Evolutionary conservation across 2,797 vertebrate genomes (phyloP), one percentile per base, ranked within the genome.

Genomic region (Cephalopachus bancanus): DNA sequence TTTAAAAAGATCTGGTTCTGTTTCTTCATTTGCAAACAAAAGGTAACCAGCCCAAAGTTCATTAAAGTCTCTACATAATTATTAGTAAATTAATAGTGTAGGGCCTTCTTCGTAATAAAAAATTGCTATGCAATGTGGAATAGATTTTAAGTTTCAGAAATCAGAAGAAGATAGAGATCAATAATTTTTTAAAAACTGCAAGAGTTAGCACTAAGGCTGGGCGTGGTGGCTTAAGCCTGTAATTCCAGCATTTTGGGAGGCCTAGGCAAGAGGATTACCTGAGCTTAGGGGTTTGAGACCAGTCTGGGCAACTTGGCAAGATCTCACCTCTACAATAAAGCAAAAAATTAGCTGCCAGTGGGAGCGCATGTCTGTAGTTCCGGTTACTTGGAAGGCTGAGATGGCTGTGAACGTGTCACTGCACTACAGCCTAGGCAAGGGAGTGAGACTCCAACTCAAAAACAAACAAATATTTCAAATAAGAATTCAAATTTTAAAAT

Each of bases 21-120:
- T 76, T 76, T 88, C 65, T 69, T 97, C 59, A 84, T 79, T 51
- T 93, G 72, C 83, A 96, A 91, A 91, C 11, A 57, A 75, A 94
- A 81, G 20, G 30, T 69, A 94, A 86, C 22, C 49, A 10, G 28
- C 4, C 28, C 75, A 84, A 89, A 17, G 53, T 71, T 91, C 37
- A 81, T 33, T 92, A 64, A 51, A 67, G 10, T 81, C 60, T 74
- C 78, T 28, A 51, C 51, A 65, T 44, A 74, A 96, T n/a, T 59
- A 94, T n/a, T 81, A 89, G 67, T 67, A 91, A 91, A 74, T 79
- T 55, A 91, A 65, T 57, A 4, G 3, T 76, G 59, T 11, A 78
- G 10, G 3, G 16, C 64, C 26, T 94, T 95, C 84, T 91, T 16
- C 64, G 8, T 71, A 76, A 72, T 8, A 30, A 87, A 92, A 95